Evolutionary conservation across 2,113 vertebrate genomes (phyloP).

Genomic region (Mormyrus lacerda): DNA sequence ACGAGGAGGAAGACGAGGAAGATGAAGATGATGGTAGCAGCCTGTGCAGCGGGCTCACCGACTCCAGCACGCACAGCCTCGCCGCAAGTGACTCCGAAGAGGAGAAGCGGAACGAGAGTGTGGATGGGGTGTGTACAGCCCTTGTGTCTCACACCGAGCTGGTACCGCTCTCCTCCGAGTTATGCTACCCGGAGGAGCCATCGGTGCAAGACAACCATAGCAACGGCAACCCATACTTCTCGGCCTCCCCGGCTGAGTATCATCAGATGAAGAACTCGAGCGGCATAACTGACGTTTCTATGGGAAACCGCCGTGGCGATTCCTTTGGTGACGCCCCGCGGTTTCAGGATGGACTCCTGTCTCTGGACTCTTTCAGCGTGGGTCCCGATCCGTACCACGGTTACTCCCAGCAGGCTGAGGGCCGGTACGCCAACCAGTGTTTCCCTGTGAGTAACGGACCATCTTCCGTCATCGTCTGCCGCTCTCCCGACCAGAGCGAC

Average conservation of each 20-base stretch:
- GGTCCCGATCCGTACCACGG: conserved; percentile 73
- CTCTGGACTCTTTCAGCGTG: conserved; percentile 76
- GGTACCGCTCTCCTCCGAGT: conserved; percentile 74
- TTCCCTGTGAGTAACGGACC: conserved; percentile 63
- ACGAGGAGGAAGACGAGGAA: conserved; percentile 58
- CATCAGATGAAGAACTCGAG: conserved; percentile 82
- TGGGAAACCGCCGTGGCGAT: conserved; percentile 65
- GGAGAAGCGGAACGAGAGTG: conserved; percentile 75
- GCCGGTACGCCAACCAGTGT: conserved; percentile 60
- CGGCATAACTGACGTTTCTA: conserved; percentile 47
- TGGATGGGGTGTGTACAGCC: conserved; percentile 54
- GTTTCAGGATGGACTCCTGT: conserved; percentile 70
- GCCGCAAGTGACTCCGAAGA: conserved; percentile 91
- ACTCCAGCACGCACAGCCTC: conserved; percentile 94
- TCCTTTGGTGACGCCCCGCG: conserved; percentile 50
- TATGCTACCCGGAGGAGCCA: conserved; percentile 77
- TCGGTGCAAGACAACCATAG: conserved; percentile 71
- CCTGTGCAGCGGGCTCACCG: conserved; percentile 86
- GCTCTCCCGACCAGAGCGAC: conserved; percentile 70
- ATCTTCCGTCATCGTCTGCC: conserved; percentile 72
- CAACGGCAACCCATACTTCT: conserved; percentile 76
- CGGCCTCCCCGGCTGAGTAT: conserved; percentile 79
- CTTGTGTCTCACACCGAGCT: conserved; percentile 59
- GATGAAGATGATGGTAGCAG: conserved; percentile 92
- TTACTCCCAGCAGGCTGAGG: conserved; percentile 49